Base-by-base conservation (phyloP, 2,113 vertebrate genomes). In the Callipepla californica region DNA sequence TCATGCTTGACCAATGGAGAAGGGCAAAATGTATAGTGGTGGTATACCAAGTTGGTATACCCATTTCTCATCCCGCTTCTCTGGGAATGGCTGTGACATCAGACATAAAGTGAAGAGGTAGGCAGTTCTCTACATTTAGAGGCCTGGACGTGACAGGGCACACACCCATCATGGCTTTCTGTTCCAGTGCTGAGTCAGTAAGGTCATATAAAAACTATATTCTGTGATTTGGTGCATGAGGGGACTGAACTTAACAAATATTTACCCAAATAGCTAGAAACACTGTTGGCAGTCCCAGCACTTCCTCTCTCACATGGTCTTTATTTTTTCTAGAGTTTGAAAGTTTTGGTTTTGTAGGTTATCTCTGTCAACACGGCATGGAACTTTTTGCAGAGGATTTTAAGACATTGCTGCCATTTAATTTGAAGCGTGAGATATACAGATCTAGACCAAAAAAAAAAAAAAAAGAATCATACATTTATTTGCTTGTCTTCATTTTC, bases 1-100 rank as follows among this genome's bases (percentile, higher is more conserved):
- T 62, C 61, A 69, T 65, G 91, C 93, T 94, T 96, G 93, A 75
- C 87, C 65, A 30, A 76, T 40, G 65, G 79, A 87, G 93, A 94
- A 90, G 44, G 6, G 48, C 77, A 94, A 61, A 92, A 92, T 57
- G n/a, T 34, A 62, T 89, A 28, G 85, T 84, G 82, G 85, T 83
- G 73, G 61, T 53, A 53, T 17, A 30, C 26, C 19, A 82, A 72
- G 12, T 26, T 42, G 17, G 13, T 81, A 40, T 77, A 18, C 62
- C 58, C 73, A 90, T 59, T 89, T 58, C 77, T 94, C 78, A 90
- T 66, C 48, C 48, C 44, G 11, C 77, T 89, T 84, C 73, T 76
- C 73, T 76, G 73, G 36, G 68, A 78, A 78, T 84, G 68, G 65
- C 61, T 80, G 73, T 80, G 82, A 83, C 36, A 83, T 78, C 66